Evolutionary conservation across 2,113 vertebrate species (phyloP).

Genomic region (Microtus oregoni): DNA sequence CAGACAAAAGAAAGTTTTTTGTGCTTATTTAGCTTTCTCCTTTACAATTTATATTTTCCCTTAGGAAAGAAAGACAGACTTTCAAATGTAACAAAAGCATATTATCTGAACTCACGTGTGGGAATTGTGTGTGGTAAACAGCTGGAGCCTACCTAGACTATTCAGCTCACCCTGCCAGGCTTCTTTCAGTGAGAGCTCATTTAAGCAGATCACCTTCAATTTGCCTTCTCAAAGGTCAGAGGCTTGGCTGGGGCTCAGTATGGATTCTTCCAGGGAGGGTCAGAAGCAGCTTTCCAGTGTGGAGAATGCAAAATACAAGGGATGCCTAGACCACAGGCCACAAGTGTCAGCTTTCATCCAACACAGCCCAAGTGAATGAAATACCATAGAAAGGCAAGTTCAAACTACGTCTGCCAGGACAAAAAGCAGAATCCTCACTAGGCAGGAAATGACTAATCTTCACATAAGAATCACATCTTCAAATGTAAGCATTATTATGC

Average conservation of each 20-base stretch:
- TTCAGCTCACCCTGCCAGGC: background rate
- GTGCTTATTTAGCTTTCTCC: constrained; percentile 19
- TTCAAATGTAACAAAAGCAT: background rate
- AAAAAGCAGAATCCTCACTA: background rate
- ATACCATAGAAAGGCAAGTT: background rate
- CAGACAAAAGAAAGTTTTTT: background rate
- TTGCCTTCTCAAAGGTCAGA: background rate
- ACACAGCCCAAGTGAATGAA: background rate
- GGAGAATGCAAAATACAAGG: background rate
- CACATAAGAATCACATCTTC: background rate
- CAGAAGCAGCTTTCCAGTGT: no score
- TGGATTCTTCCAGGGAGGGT: background rate
- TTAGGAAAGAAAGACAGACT: background rate
- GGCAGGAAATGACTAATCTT: constrained; percentile 28
- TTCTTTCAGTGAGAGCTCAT: background rate
- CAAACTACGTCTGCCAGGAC: background rate
- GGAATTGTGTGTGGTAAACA: background rate
- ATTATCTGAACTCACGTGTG: background rate
- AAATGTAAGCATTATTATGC: background rate
- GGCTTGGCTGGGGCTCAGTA: background rate
- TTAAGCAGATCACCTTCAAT: background rate
- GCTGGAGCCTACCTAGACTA: background rate
- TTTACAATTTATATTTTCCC: background rate
- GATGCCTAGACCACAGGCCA: background rate
- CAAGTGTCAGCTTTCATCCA: background rate